A percentile compares a stretch with the other conserved stretches of the same genome.
Evolutionary conservation across 2,113 vertebrate species (phyloP).

Genomic region (Peucedramus taeniatus): DNA sequence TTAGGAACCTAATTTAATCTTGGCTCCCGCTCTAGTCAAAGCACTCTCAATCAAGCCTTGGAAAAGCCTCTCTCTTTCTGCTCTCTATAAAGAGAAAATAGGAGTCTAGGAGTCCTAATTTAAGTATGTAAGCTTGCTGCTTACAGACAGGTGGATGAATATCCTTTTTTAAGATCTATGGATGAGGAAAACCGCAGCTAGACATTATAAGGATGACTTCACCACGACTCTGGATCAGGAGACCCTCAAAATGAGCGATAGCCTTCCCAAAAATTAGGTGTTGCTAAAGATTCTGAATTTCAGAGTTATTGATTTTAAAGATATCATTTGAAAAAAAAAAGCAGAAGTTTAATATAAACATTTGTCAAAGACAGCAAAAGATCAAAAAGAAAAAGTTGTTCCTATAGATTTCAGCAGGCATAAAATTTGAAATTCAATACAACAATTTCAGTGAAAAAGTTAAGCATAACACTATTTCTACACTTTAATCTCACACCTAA

Average conservation of each 20-base stretch:
- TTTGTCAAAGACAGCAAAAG: conserved; percentile 56
- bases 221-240: not conserved
- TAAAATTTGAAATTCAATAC: conserved; percentile 66
- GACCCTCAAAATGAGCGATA: conserved; percentile 14
- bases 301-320: conserved; percentile 48
- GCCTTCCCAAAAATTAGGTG: conserved; percentile 2
- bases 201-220: conserved; percentile 1
- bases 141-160: not conserved
- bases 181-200: not conserved
- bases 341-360: conserved; percentile 43
- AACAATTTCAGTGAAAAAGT: conserved; percentile 62
- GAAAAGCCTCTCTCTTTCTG: not conserved
- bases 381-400: conserved; percentile 40
- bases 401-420: conserved; percentile 35
- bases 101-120: not conserved
- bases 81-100: conserved; percentile 5
- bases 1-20: conserved; percentile 15
- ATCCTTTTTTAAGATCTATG: not conserved
- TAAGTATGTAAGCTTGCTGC: not conserved
- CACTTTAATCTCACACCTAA: conserved; percentile 70
- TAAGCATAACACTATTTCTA: conserved; percentile 39
- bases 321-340: conserved; percentile 26
- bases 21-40: conserved; percentile 1
- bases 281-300: conserved; percentile 34
- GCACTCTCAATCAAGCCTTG: not conserved